Evolutionary conservation across 2,113 vertebrate genomes (phyloP).

Genomic region (Grallaria varia): DNA sequence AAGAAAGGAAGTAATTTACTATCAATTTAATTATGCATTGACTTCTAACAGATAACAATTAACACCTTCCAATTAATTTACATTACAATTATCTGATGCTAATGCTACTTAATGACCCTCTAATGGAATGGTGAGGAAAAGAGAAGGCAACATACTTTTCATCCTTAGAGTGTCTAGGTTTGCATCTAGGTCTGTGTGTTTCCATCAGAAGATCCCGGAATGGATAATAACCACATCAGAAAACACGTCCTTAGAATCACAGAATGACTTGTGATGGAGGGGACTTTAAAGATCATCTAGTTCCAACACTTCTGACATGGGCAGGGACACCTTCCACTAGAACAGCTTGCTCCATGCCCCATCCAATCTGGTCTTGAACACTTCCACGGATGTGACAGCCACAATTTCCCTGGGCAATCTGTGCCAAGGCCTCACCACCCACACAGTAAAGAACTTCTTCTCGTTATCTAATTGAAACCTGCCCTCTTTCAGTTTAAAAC

Average conservation of each 20-base stretch:
- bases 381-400: not conserved
- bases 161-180: not conserved
- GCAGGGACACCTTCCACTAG: not conserved
- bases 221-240: not conserved
- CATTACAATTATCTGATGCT: not conserved
- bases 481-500: not conserved
- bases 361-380: not conserved
- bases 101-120: not conserved
- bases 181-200: not conserved
- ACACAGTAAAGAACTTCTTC: not conserved
- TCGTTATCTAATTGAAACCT: not conserved
- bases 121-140: not conserved
- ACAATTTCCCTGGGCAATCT: not conserved
- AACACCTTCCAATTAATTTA: not conserved
- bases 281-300: not conserved
- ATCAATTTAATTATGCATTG: not conserved
- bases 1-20: not conserved
- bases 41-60: not conserved
- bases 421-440: not conserved
- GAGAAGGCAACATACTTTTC: not conserved
- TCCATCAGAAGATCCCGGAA: not conserved
- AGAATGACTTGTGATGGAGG: not conserved
- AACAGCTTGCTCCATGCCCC: not conserved
- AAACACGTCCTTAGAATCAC: not conserved
- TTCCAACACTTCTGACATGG: not conserved